Percentiles rank a stretch among this genome's conserved stretches.
These are phyloP conservation scores for Clavelina lepadiformis DNA, from an alignment of 23 tunicate genomes.

Conservation along the genomic window DNA sequence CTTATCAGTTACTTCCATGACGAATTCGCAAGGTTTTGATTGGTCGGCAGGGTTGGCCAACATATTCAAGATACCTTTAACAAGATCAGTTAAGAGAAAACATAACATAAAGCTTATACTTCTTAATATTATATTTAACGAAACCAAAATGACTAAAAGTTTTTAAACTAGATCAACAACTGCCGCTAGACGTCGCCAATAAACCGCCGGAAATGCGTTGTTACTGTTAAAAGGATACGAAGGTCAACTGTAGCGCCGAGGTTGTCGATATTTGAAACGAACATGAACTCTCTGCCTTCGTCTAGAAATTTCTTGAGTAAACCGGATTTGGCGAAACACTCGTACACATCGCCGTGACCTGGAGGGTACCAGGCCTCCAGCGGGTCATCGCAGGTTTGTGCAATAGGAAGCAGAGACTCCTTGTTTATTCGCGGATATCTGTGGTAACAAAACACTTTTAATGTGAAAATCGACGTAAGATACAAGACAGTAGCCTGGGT, in stretches of 20 bases:
- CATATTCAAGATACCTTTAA: slow-evolving; percentile 59
- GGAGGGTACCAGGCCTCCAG: slow-evolving; percentile 98
- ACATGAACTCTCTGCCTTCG: slow-evolving; percentile 72
- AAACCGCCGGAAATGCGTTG: too few species aligned
- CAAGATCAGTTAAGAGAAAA: neutral
- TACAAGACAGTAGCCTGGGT: too few species aligned
- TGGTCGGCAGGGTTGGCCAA: slow-evolving; percentile 56
- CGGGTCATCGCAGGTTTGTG: slow-evolving; percentile 53
- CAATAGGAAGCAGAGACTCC: slow-evolving; percentile 82
- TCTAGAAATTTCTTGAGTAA: slow-evolving; percentile 64
- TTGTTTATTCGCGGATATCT: slow-evolving; percentile 94
- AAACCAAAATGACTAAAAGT: neutral
- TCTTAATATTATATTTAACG: neutral
- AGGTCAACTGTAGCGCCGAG: slow-evolving; percentile 93
- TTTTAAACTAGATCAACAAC: neutral
- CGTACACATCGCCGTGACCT: slow-evolving; percentile 97
- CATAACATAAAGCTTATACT: neutral
- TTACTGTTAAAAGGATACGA: slow-evolving; percentile 45
- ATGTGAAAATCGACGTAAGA: too few species aligned
- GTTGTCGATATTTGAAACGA: slow-evolving; percentile 97
- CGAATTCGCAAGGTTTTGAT: slow-evolving; percentile 57
- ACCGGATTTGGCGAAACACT: slow-evolving; percentile 77
- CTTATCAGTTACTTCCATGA: slow-evolving; percentile 98
- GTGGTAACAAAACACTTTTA: neutral
- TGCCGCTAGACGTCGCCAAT: too few species aligned